Percentiles rank a stretch among this genome's conserved stretches.
phyloP scores from a whole-genome alignment of 2,797 vertebrate genomes.

The Parambassis ranga region DNA sequence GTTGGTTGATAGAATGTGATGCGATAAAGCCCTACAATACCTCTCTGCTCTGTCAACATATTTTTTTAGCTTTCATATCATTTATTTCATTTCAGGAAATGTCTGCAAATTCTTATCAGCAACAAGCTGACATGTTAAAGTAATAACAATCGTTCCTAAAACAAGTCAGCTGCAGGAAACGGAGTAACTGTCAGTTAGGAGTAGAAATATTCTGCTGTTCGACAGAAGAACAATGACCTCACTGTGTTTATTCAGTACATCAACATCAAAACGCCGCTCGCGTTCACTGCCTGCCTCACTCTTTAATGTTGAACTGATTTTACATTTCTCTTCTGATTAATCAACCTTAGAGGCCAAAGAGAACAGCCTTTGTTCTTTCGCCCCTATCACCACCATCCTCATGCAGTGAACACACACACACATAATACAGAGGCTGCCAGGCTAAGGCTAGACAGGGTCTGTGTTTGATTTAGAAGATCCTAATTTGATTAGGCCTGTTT shows the following conservation, averaged over 20 bases:
- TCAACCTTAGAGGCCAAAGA: slow-evolving; percentile 37
- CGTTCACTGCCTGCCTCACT: neutral
- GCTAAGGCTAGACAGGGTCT: slow-evolving; percentile 46
- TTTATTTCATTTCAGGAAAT: neutral
- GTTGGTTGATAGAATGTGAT: neutral
- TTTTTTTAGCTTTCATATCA: neutral
- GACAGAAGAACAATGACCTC: slow-evolving; percentile 23
- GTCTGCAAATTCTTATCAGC: neutral
- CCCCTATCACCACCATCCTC: slow-evolving; percentile 40
- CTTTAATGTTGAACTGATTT: slow-evolving; percentile 39
- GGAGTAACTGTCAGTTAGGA: neutral
- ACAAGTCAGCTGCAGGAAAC: neutral
- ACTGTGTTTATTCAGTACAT: slow-evolving; percentile 8
- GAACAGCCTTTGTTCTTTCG: slow-evolving; percentile 46
- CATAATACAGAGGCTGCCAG: slow-evolving; percentile 36
- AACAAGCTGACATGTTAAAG: neutral
- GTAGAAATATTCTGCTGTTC: neutral
- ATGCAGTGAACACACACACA: slow-evolving; percentile 8
- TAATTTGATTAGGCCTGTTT: slow-evolving; percentile 69
- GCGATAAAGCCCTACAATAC: neutral
- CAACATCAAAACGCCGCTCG: slow-evolving; percentile 16
- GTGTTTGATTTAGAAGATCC: slow-evolving; percentile 65
- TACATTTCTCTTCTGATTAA: slow-evolving; percentile 55
- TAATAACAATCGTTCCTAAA: slow-evolving; percentile 5
- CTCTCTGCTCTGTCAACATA: neutral